phyloP scores from a whole-genome alignment of 2,113 vertebrate genomes.

The Xyliphius kryptos region DNA sequence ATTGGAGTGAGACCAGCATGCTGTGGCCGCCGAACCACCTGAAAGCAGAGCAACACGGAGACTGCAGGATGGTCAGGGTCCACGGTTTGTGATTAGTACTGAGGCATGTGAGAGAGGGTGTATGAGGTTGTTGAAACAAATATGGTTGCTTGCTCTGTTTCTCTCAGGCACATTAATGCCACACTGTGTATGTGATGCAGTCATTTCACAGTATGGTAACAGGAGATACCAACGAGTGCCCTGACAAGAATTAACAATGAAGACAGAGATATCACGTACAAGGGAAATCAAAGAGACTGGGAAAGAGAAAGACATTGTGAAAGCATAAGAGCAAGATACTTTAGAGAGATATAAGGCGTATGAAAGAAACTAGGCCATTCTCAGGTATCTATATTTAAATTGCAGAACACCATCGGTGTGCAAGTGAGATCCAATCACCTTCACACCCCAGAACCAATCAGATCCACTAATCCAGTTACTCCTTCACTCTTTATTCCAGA shows the following conservation, averaged over 20 bases:
- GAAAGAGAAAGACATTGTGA: conserved; percentile 9
- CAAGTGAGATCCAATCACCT: conserved; percentile 8
- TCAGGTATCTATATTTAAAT: background rate
- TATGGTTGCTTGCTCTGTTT: background rate
- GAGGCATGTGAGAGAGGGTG: conserved; percentile 9
- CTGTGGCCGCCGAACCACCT: conserved; percentile 56
- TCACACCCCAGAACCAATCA: background rate
- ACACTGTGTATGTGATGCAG: conserved; percentile 49
- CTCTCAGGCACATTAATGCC: background rate
- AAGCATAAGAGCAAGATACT: background rate
- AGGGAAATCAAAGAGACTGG: background rate
- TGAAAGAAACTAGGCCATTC: background rate
- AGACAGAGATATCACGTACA: background rate
- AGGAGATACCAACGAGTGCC: conserved; percentile 39
- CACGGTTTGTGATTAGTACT: background rate
- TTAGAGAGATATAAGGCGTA: background rate
- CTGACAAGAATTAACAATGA: conserved; percentile 33
- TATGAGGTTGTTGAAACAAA: conserved; percentile 20
- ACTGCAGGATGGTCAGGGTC: background rate
- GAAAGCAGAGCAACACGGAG: conserved; percentile 43
- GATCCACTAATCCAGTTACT: conserved; percentile 4
- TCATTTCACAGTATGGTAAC: conserved; percentile 49
- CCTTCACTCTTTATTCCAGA: conserved; percentile 13
- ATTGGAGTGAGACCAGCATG: conserved; percentile 35
- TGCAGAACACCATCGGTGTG: background rate